Evolutionary conservation across 2,888 invertebrate species (phyloP).

Genomic region (Drosophila acutilabella): DNA sequence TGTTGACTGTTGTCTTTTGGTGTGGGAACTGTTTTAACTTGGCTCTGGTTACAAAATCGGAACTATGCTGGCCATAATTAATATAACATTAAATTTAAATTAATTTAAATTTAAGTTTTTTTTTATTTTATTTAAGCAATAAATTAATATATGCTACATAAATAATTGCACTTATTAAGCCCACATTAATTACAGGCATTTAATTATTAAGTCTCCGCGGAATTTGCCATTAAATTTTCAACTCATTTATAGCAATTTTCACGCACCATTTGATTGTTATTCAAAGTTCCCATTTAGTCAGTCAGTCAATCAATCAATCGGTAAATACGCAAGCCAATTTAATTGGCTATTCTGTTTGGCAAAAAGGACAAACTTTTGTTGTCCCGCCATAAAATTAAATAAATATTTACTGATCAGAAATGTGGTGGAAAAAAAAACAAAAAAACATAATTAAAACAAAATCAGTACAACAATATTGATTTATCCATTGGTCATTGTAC

Average conservation of each 20-base stretch:
- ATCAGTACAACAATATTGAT: slow-evolving; percentile 46
- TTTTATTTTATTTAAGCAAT: neutral
- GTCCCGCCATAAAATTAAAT: slow-evolving; percentile 51
- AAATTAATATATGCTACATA: neutral
- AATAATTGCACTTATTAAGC: slow-evolving; percentile 18
- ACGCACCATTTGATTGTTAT: slow-evolving; percentile 38
- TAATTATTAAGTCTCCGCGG: slow-evolving; percentile 10
- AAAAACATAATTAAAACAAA: slow-evolving; percentile 24
- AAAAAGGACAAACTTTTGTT: slow-evolving; percentile 56
- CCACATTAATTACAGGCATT: slow-evolving; percentile 31
- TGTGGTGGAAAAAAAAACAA: slow-evolving; percentile 10
- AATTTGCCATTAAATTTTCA: slow-evolving; percentile 29
- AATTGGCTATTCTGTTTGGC: slow-evolving; percentile 54
- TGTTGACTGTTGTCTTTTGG: slow-evolving; percentile 35
- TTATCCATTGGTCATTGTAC: slow-evolving; percentile 24
- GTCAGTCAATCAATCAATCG: slow-evolving; percentile 30
- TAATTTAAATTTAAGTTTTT: neutral
- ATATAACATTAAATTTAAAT: no score
- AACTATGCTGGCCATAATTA: no score
- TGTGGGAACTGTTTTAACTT: slow-evolving; percentile 34
- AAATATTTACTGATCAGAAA: slow-evolving; percentile 56
- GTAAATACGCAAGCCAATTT: slow-evolving; percentile 51
- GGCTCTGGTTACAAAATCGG: no score
- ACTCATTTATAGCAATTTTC: slow-evolving; percentile 38
- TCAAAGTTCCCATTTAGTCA: slow-evolving; percentile 34